phyloP scores from a whole-genome alignment of 1,140 invertebrate species.

The Asobara japonica region DNA sequence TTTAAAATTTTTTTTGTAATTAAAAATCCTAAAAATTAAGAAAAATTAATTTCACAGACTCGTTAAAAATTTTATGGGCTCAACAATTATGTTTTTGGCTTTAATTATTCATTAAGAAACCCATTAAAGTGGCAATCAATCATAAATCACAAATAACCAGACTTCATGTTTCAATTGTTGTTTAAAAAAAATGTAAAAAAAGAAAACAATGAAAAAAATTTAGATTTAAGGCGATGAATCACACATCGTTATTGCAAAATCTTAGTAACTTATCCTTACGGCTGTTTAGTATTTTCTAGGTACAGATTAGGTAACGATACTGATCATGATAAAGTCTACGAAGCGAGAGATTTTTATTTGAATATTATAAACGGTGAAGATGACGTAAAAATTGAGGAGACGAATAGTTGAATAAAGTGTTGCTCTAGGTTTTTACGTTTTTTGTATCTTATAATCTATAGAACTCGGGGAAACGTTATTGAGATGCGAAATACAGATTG shows the following conservation, averaged over 20 bases:
- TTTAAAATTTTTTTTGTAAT: too few relatives aligned
- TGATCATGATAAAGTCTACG: neutral
- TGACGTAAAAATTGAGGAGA: too few relatives aligned
- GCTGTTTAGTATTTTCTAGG: constrained; percentile 30
- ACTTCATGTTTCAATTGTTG: too few relatives aligned
- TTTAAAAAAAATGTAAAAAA: neutral
- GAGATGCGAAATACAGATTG: too few relatives aligned
- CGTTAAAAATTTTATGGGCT: too few relatives aligned
- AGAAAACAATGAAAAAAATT: constrained; percentile 9
- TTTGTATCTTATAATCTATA: constrained; percentile 48
- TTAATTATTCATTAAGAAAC: too few relatives aligned
- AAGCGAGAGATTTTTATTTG: constrained; percentile 15
- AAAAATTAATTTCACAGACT: too few relatives aligned
- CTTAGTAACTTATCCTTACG: constrained; percentile 29
- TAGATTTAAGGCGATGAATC: neutral
- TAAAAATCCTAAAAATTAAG: too few relatives aligned
- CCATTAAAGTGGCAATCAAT: too few relatives aligned
- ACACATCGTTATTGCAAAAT: constrained; percentile 20
- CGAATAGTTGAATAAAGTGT: constrained; percentile 24
- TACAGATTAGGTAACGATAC: neutral
- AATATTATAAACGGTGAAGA: neutral
- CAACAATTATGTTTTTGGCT: too few relatives aligned
- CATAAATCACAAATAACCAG: too few relatives aligned
- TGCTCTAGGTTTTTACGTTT: constrained; percentile 49
- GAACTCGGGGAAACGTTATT: too few relatives aligned